A percentile compares a stretch with the other conserved stretches of the same genome.
Evolutionary conservation across 1,140 invertebrate species (phyloP).

Genomic region (Archivesica marissinica): DNA sequence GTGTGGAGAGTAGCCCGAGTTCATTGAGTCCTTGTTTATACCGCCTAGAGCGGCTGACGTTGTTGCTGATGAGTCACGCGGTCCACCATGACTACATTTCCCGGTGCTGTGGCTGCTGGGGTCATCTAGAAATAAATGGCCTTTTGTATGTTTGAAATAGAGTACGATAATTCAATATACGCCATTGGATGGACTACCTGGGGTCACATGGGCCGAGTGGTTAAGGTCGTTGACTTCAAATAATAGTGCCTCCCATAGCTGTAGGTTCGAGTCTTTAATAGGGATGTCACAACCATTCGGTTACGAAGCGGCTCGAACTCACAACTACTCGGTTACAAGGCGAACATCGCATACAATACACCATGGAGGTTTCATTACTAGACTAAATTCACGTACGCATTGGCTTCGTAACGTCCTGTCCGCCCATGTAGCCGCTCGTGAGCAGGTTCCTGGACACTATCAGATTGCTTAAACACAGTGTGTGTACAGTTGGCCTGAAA

Average conservation of each 20-base stretch:
- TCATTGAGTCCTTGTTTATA: conserved; percentile 63
- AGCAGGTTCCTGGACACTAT: conserved; percentile 46
- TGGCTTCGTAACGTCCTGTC: conserved; percentile 62
- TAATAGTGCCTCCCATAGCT: no score
- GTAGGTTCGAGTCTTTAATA: no score
- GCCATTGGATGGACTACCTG: no score
- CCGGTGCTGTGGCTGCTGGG: background rate
- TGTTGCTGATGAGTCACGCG: conserved; percentile 39
- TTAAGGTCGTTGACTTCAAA: no score
- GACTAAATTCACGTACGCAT: conserved; percentile 53
- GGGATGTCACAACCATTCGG: no score
- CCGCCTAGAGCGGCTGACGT: conserved; percentile 48
- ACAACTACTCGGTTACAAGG: no score
- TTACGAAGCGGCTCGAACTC: no score
- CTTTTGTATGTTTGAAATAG: no score
- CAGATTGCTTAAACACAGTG: conserved; percentile 28
- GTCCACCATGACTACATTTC: conserved; percentile 64
- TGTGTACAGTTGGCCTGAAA: conserved; percentile 12
- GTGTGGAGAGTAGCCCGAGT: conserved; percentile 40
- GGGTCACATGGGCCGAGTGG: no score
- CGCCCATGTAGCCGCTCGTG: conserved; percentile 63
- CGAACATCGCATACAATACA: no score
- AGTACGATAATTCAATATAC: no score
- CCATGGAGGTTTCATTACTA: no score
- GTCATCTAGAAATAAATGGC: conserved; percentile 22